Percentiles rank a stretch among this genome's conserved stretches.
Conservation (phyloP, 2,888 invertebrate genomes). For the Epirrhoe alternata region DNA sequence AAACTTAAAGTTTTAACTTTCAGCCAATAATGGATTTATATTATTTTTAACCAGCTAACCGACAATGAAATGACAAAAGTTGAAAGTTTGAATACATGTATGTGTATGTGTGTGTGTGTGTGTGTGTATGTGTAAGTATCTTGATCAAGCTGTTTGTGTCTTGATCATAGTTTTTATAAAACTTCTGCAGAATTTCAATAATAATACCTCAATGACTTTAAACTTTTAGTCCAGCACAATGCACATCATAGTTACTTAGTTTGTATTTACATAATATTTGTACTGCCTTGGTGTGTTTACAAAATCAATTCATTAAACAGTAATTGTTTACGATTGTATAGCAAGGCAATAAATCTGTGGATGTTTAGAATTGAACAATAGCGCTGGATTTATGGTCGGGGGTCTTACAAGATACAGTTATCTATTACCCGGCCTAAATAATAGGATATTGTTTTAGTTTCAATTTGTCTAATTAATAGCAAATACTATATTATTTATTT, state of each 20-base stretch:
- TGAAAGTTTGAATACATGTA: too few species aligned
- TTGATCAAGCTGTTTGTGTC: too few species aligned
- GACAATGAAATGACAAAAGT: too few species aligned
- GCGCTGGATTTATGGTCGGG: conserved; percentile 32
- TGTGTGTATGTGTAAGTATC: too few species aligned
- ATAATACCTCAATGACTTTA: too few species aligned
- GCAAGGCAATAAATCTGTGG: conserved; percentile 60
- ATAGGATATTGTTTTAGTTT: conserved; percentile 2
- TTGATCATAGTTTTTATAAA: too few species aligned
- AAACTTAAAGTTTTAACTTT: too few species aligned
- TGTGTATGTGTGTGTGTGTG: too few species aligned
- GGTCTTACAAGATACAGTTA: conserved; percentile 29
- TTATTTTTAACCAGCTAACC: too few species aligned
- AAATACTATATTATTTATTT: neutral
- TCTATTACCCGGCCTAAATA: conserved; percentile 9
- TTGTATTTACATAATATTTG: neutral
- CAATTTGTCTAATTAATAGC: neutral
- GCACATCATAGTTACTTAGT: neutral
- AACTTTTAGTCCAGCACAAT: too few species aligned
- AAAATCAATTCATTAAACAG: conserved; percentile 65
- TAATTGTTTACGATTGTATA: conserved; percentile 63
- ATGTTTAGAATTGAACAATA: conserved; percentile 67
- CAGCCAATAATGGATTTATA: too few species aligned
- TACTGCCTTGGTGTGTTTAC: conserved; percentile 18
- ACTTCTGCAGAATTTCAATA: too few species aligned